Percentiles rank a stretch among this genome's conserved stretches.
Conservation (phyloP, 2,888 invertebrate genomes). For the Hydroisotoma schaefferi region DNA sequence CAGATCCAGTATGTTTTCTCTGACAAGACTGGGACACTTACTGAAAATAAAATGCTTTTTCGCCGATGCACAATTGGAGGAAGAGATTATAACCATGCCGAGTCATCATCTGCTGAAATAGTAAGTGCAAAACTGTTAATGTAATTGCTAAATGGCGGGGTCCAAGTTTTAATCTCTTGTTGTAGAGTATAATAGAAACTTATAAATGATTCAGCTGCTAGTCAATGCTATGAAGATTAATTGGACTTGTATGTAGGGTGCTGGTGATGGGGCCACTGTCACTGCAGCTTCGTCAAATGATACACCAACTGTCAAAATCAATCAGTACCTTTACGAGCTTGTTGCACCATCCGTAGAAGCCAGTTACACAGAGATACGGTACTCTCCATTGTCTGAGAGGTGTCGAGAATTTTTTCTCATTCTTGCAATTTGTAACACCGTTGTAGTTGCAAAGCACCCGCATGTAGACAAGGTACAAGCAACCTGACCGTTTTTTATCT, state of each 20-base stretch:
- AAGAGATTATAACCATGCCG: constrained; percentile 80
- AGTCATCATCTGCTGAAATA: constrained; percentile 55
- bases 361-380: background rate
- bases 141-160: background rate
- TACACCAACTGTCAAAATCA: constrained; percentile 36
- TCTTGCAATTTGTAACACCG: constrained; percentile 93
- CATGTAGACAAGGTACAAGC: constrained; percentile 65
- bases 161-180: background rate
- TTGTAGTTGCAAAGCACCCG: constrained; percentile 85
- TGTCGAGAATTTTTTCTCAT: constrained; percentile 85
- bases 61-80: constrained; percentile 84
- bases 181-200: background rate
- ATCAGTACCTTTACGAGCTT: constrained; percentile 32
- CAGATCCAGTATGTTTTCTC: constrained; percentile 86
- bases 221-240: too few species aligned
- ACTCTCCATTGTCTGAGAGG: constrained; percentile 61
- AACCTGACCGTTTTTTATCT: too few species aligned
- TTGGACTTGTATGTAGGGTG: too few species aligned
- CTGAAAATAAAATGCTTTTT: constrained; percentile 97
- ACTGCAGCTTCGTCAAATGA: background rate
- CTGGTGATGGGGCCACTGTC: too few species aligned
- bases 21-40: constrained; percentile 96
- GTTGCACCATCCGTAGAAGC: constrained; percentile 14
- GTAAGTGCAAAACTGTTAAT: background rate
- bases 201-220: background rate